Evolutionary conservation across 1,140 invertebrate species (phyloP).

Genomic region (Reticulitermes speratus): DNA sequence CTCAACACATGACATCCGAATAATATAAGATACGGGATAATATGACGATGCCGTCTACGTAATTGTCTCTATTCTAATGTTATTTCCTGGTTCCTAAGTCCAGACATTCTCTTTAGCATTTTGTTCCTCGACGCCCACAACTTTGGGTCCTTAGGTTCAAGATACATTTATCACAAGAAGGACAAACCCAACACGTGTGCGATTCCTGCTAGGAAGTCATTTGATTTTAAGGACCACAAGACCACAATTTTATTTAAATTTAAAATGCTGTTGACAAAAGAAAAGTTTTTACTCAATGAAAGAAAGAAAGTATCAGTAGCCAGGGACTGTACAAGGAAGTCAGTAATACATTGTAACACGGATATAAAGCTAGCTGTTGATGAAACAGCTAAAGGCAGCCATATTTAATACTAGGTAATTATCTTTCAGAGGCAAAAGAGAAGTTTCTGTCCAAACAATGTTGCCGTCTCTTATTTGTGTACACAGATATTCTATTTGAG

Average conservation of each 20-base stretch:
- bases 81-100: too few relatives aligned
- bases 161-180: too few relatives aligned
- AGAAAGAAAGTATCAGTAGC: background rate
- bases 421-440: slow-evolving; percentile 26
- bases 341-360: background rate
- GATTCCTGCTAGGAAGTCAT: background rate
- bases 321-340: background rate
- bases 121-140: too few relatives aligned
- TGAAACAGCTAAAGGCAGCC: slow-evolving; percentile 27
- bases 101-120: too few relatives aligned
- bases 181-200: too few relatives aligned
- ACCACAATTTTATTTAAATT: background rate
- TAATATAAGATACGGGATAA: too few relatives aligned
- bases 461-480: background rate
- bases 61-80: too few relatives aligned
- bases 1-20: too few relatives aligned
- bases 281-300: background rate
- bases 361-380: slow-evolving; percentile 26
- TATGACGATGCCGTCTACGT: too few relatives aligned
- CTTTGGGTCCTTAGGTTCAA: too few relatives aligned
- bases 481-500: too few relatives aligned
- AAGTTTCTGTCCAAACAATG: background rate
- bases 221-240: background rate
- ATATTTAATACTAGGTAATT: slow-evolving; percentile 36
- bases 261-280: background rate